phyloP scores from a whole-genome alignment of 2,113 vertebrate genomes.

The Rhegmatorhina hoffmannsi region DNA sequence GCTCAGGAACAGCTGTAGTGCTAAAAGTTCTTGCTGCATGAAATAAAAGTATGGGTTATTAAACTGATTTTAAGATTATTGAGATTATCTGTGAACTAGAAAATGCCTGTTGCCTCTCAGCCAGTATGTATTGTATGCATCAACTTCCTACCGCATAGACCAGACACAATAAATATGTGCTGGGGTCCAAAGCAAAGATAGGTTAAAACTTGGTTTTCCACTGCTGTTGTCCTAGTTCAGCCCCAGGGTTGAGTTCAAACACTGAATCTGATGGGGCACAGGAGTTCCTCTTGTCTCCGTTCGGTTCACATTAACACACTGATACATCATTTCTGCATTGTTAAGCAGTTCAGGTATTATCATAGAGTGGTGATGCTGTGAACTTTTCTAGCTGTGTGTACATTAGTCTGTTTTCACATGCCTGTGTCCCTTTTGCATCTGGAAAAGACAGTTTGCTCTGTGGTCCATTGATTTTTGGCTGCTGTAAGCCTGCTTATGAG shows the following conservation, averaged over 20 bases:
- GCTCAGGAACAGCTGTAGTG: background rate
- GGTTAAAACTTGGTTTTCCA: background rate
- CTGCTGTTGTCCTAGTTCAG: background rate
- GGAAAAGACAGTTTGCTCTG: background rate
- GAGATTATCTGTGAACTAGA: background rate
- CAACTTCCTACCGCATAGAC: background rate
- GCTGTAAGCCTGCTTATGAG: background rate
- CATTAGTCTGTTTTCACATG: background rate
- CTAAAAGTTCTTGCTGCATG: background rate
- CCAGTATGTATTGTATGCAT: accelerated
- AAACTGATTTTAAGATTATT: background rate
- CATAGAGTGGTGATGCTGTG: background rate
- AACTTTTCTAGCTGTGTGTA: background rate
- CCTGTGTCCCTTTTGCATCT: background rate
- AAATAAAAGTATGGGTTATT: background rate
- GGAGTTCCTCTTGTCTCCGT: accelerated
- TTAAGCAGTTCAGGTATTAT: background rate
- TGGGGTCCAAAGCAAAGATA: background rate
- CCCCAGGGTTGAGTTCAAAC: background rate
- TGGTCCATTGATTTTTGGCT: background rate
- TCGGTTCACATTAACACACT: background rate
- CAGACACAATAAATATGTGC: background rate
- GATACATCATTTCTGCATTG: background rate
- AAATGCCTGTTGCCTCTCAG: background rate
- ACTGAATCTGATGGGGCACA: background rate